Evolutionary conservation across 2,797 vertebrate genomes (phyloP), one percentile per base, ranked within the genome.

Genomic region (Myiothlypis chrysogaster): DNA sequence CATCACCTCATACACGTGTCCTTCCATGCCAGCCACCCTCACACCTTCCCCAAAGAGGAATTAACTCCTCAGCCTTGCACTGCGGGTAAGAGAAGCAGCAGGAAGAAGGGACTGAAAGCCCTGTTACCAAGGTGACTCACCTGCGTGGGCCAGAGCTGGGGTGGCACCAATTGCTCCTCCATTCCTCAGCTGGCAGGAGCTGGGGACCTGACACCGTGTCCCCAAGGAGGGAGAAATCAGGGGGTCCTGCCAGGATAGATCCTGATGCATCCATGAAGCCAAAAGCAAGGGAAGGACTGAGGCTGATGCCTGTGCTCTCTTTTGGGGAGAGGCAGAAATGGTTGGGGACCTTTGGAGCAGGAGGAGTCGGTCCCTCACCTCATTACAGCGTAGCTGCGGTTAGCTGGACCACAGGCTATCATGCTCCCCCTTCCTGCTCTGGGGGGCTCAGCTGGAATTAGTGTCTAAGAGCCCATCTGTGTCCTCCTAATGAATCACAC

Each of bases 41-140:
- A 85, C 65, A 44, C 44, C 63, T 65, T 94, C 61, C 73, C 66
- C 86, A 80, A 72, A 73, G 12, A 56, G 59, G 92, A 91, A 85
- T 77, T 73, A 90, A 76, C 88, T 88, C 87, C 81, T 76, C 60
- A 27, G 91, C 10, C 3, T 50, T 55, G 83, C 53, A 32, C 28
- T 70, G 73, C 3, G 6, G 83, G 59, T 92, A 82, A 89, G 91
- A 75, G 11, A 79, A 93, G 59, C 72, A 61, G 86, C 1, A 75
- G 92, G 84, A 95, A 92, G 87, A 70, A 94, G 70, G 21, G 37
- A 46, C 77, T 85, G 69, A 95, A 84, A 95, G 72, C 83, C 59
- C 65, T 49, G 96, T 97, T 97, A 61, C 96, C 95, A 96, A 57
- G 96, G 97, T 93, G 95, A 97, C 93, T 68, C 87, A 95, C 65